phyloP scores from a whole-genome alignment of 2,797 vertebrate species.

The Ficedula albicollis region DNA sequence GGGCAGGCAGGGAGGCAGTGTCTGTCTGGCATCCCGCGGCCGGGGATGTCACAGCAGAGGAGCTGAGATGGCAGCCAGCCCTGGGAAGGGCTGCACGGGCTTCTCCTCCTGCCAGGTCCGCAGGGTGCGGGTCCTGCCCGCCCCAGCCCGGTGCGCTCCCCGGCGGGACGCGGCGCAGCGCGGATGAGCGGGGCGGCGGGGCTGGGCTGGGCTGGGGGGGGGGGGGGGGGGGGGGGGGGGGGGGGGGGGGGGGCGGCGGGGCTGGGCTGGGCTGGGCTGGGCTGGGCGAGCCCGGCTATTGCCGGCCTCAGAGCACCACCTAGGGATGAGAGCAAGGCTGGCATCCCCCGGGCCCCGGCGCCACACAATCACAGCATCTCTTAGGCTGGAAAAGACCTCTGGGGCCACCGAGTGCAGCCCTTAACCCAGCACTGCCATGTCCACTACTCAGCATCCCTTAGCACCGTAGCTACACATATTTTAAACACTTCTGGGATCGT shows the following conservation, averaged over 20 bases:
- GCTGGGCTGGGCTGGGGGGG: accelerated
- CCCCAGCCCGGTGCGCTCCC: accelerated
- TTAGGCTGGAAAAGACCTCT: not conserved
- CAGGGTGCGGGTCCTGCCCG: not conserved
- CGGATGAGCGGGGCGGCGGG: not conserved
- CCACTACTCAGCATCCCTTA: not conserved
- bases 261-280: no score
- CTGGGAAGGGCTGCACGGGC: not conserved
- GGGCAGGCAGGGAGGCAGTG: not conserved
- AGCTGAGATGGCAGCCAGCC: not conserved
- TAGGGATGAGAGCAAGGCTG: constrained; percentile 38
- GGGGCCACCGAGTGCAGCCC: not conserved
- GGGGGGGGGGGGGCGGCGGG: not conserved
- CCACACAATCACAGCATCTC: not conserved
- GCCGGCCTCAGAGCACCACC: constrained; percentile 60
- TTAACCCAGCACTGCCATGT: not conserved
- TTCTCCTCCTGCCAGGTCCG: not conserved
- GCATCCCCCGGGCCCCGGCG: not conserved
- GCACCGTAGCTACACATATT: not conserved
- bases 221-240: no score
- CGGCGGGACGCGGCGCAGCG: not conserved
- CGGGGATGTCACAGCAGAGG: not conserved
- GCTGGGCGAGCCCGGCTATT: not conserved
- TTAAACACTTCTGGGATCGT: not conserved
- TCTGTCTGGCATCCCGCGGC: accelerated